Evolutionary conservation across 2,888 invertebrate species (phyloP).

Genomic region (Ectobius pallidus): DNA sequence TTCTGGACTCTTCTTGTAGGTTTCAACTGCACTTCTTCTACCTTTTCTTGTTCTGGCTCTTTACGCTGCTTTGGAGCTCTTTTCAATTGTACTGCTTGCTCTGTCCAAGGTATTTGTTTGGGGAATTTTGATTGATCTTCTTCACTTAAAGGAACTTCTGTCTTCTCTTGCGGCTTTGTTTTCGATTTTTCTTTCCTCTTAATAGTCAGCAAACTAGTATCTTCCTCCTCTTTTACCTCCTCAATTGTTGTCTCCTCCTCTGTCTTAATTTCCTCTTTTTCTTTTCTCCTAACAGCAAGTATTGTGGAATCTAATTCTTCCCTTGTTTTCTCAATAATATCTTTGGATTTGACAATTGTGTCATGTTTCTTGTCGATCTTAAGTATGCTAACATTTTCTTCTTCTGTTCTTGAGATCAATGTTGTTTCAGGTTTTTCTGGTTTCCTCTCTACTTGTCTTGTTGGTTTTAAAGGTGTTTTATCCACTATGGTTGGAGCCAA

Average conservation of each 20-base stretch:
- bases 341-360: slow-evolving; percentile 30
- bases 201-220: slow-evolving; percentile 17
- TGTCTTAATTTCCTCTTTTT: neutral
- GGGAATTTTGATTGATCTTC: no score
- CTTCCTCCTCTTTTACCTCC: neutral
- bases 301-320: slow-evolving; percentile 16
- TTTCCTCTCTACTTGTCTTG: neutral
- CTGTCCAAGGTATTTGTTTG: slow-evolving; percentile 62
- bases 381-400: slow-evolving; percentile 46
- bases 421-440: neutral
- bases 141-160: slow-evolving; percentile 20
- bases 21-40: slow-evolving; percentile 47
- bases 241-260: slow-evolving; percentile 15
- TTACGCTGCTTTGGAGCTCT: slow-evolving; percentile 48
- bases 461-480: neutral
- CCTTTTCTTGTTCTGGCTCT: slow-evolving; percentile 48
- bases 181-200: slow-evolving; percentile 22
- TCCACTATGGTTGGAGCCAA: neutral
- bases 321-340: slow-evolving; percentile 15
- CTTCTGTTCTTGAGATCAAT: slow-evolving; percentile 41
- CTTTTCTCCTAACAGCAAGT: slow-evolving; percentile 26
- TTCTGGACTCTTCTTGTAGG: slow-evolving; percentile 59
- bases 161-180: neutral
- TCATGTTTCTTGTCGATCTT: slow-evolving; percentile 44
- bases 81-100: slow-evolving; percentile 65